These are phyloP conservation scores for Strigamia maritima DNA, from an alignment of 2,888 invertebrate species.

Conservation along the genomic window DNA sequence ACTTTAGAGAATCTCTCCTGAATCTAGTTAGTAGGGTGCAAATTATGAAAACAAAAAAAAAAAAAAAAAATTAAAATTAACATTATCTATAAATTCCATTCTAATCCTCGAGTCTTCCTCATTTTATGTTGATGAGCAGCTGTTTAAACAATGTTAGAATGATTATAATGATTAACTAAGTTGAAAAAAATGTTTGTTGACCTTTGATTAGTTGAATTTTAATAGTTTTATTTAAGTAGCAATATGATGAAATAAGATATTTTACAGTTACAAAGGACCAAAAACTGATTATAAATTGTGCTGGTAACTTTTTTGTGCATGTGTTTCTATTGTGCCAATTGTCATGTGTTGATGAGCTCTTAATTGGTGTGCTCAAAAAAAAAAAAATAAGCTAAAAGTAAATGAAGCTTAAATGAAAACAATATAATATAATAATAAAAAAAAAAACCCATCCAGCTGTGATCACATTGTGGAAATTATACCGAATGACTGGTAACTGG, in stretches of 20 bases:
- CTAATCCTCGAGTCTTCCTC: slow-evolving; percentile 28
- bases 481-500: too few relatives aligned
- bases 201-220: neutral
- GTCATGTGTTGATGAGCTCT: neutral
- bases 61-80: neutral
- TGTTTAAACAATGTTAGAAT: neutral
- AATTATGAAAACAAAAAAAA: neutral
- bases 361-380: neutral
- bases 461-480: neutral
- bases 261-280: neutral
- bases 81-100: neutral
- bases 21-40: neutral
- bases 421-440: too few relatives aligned
- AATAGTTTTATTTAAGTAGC: neutral
- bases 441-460: slow-evolving; percentile 17
- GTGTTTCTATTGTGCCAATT: slow-evolving; percentile 17
- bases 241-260: neutral
- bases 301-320: neutral
- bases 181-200: neutral
- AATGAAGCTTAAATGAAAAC: neutral
- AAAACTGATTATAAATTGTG: neutral
- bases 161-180: neutral
- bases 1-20: neutral
- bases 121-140: slow-evolving; percentile 20
- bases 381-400: too few relatives aligned